These are phyloP conservation scores for Thoracochromis brauschi DNA, from an alignment of 2,113 vertebrate species.

Conservation along the genomic window DNA sequence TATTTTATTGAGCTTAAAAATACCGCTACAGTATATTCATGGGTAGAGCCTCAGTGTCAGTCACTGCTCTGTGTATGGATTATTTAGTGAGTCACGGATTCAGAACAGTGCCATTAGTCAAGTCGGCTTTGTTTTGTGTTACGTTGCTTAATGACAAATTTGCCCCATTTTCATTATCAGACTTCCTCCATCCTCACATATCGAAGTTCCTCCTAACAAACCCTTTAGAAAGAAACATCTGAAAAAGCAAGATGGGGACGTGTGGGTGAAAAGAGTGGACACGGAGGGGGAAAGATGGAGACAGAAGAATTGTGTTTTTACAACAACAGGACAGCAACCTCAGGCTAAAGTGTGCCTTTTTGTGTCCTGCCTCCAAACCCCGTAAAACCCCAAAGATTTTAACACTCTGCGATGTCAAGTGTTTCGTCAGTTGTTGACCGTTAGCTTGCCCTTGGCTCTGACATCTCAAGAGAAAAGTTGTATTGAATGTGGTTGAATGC, in stretches of 20 bases:
- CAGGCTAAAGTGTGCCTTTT: background rate
- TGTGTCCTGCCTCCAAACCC: background rate
- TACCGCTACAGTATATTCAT: background rate
- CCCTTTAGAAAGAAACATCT: background rate
- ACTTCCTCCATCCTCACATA: background rate
- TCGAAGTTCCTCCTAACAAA: background rate
- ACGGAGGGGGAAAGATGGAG: background rate
- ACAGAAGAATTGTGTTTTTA: background rate
- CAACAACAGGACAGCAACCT: background rate
- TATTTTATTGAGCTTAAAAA: background rate
- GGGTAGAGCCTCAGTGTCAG: background rate
- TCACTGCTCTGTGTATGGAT: background rate
- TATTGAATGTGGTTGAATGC: conserved; percentile 41
- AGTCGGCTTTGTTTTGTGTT: background rate
- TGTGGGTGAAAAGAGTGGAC: background rate
- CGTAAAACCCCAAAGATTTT: background rate
- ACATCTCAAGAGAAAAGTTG: conserved; percentile 25
- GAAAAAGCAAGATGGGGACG: background rate
- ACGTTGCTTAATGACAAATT: background rate
- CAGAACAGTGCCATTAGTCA: background rate
- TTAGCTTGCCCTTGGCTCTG: background rate
- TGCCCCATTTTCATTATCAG: background rate
- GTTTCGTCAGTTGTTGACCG: background rate
- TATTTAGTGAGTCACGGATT: background rate
- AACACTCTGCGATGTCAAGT: background rate